Percentiles rank a stretch among this genome's conserved stretches.
These are phyloP conservation scores for Sigmodon hispidus DNA, from an alignment of 2,113 vertebrate genomes.

Conservation along the genomic window DNA sequence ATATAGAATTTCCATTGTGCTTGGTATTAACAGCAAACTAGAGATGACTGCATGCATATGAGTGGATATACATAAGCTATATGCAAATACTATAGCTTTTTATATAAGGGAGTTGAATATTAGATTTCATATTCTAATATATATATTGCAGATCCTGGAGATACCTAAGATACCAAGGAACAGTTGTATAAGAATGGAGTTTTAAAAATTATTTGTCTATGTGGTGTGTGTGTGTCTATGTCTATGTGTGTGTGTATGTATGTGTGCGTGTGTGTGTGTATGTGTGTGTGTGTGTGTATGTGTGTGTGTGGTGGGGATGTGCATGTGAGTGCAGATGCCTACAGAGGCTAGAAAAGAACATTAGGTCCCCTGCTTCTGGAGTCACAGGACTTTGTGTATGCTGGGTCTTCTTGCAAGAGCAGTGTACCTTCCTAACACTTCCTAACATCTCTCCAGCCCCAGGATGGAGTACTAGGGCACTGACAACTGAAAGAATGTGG, in stretches of 20 bases:
- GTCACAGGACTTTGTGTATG: neutral
- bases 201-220: neutral
- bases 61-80: neutral
- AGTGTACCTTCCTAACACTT: neutral
- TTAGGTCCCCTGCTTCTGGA: neutral
- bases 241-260: neutral
- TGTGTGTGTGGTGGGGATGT: neutral
- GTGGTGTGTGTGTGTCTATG: neutral
- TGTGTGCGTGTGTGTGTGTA: neutral
- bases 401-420: neutral
- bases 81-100: neutral
- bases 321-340: too few relatives aligned
- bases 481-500: neutral
- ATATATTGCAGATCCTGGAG: neutral
- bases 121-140: too few relatives aligned
- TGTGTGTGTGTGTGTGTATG: neutral
- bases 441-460: neutral
- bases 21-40: neutral
- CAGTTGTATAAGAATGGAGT: neutral
- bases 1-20: neutral
- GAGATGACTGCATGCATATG: neutral
- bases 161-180: neutral
- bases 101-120: neutral
- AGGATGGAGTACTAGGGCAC: neutral
- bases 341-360: neutral